phyloP scores from a whole-genome alignment of 1,140 invertebrate genomes.

The Psilanteris sp. region DNA sequence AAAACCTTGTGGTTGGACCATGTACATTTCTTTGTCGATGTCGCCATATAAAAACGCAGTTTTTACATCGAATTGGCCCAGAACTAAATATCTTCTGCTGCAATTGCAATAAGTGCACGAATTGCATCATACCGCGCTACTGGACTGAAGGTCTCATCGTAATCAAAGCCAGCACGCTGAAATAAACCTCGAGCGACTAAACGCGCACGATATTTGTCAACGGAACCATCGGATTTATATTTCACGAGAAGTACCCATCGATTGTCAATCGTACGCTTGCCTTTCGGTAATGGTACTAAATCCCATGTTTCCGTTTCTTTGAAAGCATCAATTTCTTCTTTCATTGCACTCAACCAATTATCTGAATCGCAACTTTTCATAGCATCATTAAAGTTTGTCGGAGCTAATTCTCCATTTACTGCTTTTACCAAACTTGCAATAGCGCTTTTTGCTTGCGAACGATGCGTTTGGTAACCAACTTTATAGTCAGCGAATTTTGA shows the following conservation, averaged over 20 bases:
- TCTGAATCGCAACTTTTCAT: constrained; percentile 31
- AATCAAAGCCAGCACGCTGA: constrained; percentile 41
- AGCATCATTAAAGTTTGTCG: constrained; percentile 3
- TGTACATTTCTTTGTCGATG: background rate
- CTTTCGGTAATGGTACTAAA: constrained; percentile 64
- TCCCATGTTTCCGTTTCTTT: constrained; percentile 69
- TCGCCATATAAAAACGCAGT: background rate
- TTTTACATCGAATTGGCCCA: background rate
- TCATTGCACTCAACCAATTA: constrained; percentile 70
- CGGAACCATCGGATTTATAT: constrained; percentile 9
- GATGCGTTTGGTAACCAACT: constrained; percentile 65
- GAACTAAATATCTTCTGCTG: background rate
- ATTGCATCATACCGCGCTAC: constrained; percentile 5
- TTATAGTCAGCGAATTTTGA: constrained; percentile 62
- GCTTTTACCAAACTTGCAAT: constrained; percentile 1
- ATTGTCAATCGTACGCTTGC: constrained; percentile 22
- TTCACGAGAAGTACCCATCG: constrained; percentile 8
- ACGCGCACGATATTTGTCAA: constrained; percentile 56
- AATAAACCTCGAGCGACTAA: constrained; percentile 62
- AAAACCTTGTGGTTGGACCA: background rate
- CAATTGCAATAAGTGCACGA: constrained; percentile 2
- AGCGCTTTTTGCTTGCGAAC: constrained; percentile 53
- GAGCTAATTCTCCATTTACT: background rate
- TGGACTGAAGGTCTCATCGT: constrained; percentile 10
- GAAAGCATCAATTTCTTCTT: constrained; percentile 66